Base-by-base conservation (phyloP, 1,140 invertebrate genomes). In the Zeugodacus cucurbitae region DNA sequence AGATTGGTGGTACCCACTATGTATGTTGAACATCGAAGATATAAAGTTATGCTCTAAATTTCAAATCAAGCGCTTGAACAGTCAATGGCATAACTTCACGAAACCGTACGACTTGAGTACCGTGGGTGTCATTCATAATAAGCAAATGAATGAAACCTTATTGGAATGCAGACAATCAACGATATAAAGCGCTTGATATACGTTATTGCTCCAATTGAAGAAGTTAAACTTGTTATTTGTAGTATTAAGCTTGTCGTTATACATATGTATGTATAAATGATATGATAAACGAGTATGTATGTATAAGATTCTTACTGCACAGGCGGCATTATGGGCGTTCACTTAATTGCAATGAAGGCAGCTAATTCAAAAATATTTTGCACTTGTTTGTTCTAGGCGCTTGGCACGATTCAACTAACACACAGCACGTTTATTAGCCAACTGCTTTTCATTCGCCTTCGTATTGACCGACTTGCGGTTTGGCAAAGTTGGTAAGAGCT, bases 121-220 rank as follows among this genome's bases (percentile, higher is more conserved):
- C 41, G 74, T 82, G 74, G 74, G 74, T 41, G 74, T 82, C 41
- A 82, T 82, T 48, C 74, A 82, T 26, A 48, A 82, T 48, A 48
- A 48, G 44, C 26, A 29, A 82, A 82, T 82, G 74, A 82, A 82
- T 82, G 74, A 82, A 82, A 82, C 26, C 74, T 20, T 20, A 82
- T 48, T 48, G 74, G 74, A 82, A 82, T 82, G 74, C 26, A 82
- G 74, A 82, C 41, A 32, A 29, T 48, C 41, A 26, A 74, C 70
- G 22, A 48, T 48, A 41, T 11, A 29, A 11, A 17, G 7, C 10
- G 41, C n/a, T 44, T 48, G 41, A 48, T 11, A 26, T 44, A 48
- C 20, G 41, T 29, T 82, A 10, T 22, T 82, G 74, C 44, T 48
- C 37, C 70, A 78, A 78, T 78, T 78, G 32, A 41, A 22, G 44